Evolutionary conservation across 2,113 vertebrate species (phyloP), one percentile per base, ranked within the genome.

Genomic region (Spilogale gracilis): DNA sequence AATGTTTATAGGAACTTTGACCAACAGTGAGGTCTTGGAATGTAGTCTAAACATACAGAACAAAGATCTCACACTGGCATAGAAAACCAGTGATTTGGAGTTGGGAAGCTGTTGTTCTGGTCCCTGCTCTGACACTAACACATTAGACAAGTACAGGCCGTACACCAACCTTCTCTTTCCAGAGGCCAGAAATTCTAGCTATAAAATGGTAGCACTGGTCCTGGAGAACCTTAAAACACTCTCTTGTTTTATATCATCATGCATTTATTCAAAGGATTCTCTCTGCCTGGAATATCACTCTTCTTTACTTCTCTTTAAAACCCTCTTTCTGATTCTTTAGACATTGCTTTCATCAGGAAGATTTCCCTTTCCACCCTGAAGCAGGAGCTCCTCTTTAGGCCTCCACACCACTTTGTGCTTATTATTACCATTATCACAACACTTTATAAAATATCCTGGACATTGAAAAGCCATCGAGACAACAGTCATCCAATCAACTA

Each of bases 1-100:
- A 65, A 96, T 96, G 58, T 97, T 97, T 94, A 86, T 10, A 78
- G 38, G 38, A 95, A 95, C 43, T 94, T 50, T 73, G 76, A 78
- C 52, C n/a, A 95, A 58, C n/a, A 95, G 32, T 85, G 45, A 97
- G 14, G 76, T 82, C 63, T 58, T 78, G 83, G 92, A 97, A 94
- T 73, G 60, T n/a, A 73, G 9, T 93, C 52, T 93, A 89, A 96
- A 60, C 43, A 67, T 18, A 38, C 17, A 92, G 30, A 93, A 79
- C 63, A 87, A 81, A 87, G 86, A 78, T 65, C 50, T 94, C 58
- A 87, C 21, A 76, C 17, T 83, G n/a, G 50, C 54, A 32, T 16
- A 52, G 43, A 92, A 85, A 69, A 67, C 3, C 71, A 73, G 4
- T 32, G 65, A 84, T 89, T 32, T 78, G 80, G 76, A 92, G 23